phyloP scores from a whole-genome alignment of 2,113 vertebrate genomes.

The Entosphenus tridentatus region DNA sequence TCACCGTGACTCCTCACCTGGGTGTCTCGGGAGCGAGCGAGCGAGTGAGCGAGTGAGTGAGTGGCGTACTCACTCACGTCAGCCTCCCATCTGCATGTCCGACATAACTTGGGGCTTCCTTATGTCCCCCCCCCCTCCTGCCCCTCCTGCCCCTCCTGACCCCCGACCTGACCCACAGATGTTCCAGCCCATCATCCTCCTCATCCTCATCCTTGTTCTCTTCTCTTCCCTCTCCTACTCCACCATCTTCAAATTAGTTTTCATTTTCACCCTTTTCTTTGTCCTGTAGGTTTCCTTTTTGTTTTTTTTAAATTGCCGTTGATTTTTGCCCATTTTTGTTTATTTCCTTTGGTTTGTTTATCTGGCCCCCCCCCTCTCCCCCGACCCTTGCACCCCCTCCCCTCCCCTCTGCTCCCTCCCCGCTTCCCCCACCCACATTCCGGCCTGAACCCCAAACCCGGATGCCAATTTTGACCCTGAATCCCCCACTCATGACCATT shows the following conservation, averaged over 20 bases:
- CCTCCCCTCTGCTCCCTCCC: neutral
- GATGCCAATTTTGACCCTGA: too few relatives aligned
- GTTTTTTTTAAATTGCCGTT: neutral
- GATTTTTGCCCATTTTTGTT: slow-evolving; percentile 17
- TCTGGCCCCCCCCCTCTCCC: neutral
- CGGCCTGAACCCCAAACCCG: neutral
- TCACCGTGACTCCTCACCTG: too few relatives aligned
- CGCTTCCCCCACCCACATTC: neutral
- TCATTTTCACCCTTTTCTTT: slow-evolving; percentile 65
- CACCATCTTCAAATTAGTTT: slow-evolving; percentile 65
- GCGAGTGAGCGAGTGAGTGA: too few relatives aligned
- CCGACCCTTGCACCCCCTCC: neutral
- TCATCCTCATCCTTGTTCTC: slow-evolving; percentile 55
- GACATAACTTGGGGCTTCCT: slow-evolving; percentile 28
- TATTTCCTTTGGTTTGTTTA: slow-evolving; percentile 8
- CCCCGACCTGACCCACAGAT: slow-evolving; percentile 23
- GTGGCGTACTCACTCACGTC: neutral
- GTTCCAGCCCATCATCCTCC: slow-evolving; percentile 65
- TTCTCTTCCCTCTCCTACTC: slow-evolving; percentile 55
- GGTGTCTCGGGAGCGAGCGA: too few relatives aligned
- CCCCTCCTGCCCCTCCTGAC: slow-evolving; percentile 46
- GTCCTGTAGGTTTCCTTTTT: slow-evolving; percentile 29
- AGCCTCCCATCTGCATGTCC: slow-evolving; percentile 14
- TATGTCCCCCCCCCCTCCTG: slow-evolving; percentile 63
- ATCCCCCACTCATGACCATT: too few relatives aligned